Evolutionary conservation across 2,888 invertebrate genomes (phyloP), one percentile per base, ranked within the genome.

Genomic region (Adelphocoris suturalis): DNA sequence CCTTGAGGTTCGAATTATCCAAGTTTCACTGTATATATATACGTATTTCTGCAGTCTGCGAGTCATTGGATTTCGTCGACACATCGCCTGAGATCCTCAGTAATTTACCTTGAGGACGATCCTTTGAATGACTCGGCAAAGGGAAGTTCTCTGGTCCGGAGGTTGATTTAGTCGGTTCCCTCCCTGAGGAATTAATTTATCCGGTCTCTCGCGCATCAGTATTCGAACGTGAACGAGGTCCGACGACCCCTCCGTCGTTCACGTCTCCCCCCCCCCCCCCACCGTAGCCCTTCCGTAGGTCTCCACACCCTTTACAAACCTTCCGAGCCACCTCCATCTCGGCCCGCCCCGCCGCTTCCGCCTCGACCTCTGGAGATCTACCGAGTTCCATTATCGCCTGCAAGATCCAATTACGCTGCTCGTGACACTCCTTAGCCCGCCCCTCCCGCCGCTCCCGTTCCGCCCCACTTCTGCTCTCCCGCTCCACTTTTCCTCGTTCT

Each of bases 331-430:
- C 76, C 28, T 27, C 19, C 76, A 76, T 48, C 81, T 13, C 27
- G 13, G 12, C 61, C 46, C 27, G 19, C 61, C 86, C 46, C 11
- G 19, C 48, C 61, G 86, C 46, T n/a, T n/a, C 86, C 48, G 75
- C 28, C 86, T 23, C 75, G 86, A 86, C 86, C 86, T 86, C 76
- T 75, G 75, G 86, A 86, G 86, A 86, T 86, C 86, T 86, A 86
- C 86, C 86, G 27, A 47, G 86, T 86, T 86, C 86, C 86, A 86
- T 86, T 86, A 86, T 86, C 86, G 75, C 86, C 86, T 68, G 86
- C 86, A 75, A 86, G 86, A 86, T 86, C 86, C 86, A 86, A 86
- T 86, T 86, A 86, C 86, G 86, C 86, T 86, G 86, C 86, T 86
- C 86, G 86, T 86, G 86, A 86, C 86, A 86, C 86, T 86, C 86